Conservation (phyloP, 1,140 invertebrate species). For the Drosophila virilis region DNA sequence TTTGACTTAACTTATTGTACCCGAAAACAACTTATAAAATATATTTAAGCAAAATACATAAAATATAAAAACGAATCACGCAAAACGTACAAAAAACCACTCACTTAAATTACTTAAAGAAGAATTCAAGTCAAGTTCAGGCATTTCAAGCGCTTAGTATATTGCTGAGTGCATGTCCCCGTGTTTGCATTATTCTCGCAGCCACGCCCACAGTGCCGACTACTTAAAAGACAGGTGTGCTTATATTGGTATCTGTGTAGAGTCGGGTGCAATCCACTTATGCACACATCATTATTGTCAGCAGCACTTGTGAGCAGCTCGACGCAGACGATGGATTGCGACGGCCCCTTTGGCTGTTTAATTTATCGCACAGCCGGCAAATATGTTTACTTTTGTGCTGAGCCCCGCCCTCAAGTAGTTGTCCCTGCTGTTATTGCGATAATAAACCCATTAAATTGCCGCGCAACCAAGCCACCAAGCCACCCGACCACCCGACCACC, state of each 20-base stretch:
- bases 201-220: neutral
- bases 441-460: slow-evolving; percentile 83
- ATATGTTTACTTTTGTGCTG: slow-evolving; percentile 60
- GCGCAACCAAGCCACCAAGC: neutral
- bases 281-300: slow-evolving; percentile 77
- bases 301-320: slow-evolving; percentile 27
- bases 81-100: too few species aligned
- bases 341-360: slow-evolving; percentile 57
- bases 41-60: too few species aligned
- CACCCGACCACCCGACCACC: neutral
- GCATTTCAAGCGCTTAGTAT: neutral
- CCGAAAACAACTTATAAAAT: too few species aligned
- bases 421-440: slow-evolving; percentile 57
- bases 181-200: neutral
- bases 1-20: too few species aligned
- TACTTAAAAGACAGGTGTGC: slow-evolving; percentile 1
- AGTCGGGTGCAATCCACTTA: slow-evolving; percentile 55
- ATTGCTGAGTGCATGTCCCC: neutral
- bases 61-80: too few species aligned
- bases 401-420: slow-evolving; percentile 11
- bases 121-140: too few species aligned
- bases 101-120: too few species aligned
- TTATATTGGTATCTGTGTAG: neutral
- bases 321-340: slow-evolving; percentile 13
- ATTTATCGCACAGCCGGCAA: slow-evolving; percentile 68